Evolutionary conservation across 1,140 invertebrate species (phyloP).

Genomic region (Orchesella cincta): DNA sequence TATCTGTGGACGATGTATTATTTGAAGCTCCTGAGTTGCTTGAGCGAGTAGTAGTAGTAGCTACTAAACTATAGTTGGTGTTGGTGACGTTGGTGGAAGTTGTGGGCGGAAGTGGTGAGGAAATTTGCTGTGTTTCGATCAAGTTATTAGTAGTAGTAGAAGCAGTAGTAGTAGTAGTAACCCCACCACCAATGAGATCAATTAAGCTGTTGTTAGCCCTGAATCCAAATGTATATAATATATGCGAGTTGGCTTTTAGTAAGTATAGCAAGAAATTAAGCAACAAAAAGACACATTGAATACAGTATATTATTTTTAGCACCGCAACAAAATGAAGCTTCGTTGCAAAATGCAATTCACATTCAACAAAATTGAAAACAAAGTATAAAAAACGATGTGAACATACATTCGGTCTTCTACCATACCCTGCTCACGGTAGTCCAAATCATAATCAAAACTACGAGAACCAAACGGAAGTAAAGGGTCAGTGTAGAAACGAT

Average conservation of each 20-base stretch:
- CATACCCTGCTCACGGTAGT: not conserved
- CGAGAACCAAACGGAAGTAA: not conserved
- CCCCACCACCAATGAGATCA: conserved; percentile 1
- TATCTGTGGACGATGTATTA: not conserved
- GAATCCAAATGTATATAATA: conserved; percentile 58
- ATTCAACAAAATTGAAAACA: not conserved
- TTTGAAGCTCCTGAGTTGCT: not conserved
- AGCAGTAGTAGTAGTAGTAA: not conserved
- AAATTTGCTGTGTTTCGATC: not conserved
- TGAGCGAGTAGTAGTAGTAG: not conserved
- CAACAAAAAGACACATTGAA: conserved; percentile 29
- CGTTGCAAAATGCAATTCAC: not conserved
- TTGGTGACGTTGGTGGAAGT: not conserved
- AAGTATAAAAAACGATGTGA: not conserved
- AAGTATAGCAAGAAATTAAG: conserved; percentile 46
- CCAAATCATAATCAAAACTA: not conserved
- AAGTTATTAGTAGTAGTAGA: not conserved
- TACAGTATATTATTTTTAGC: not conserved
- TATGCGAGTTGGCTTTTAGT: conserved; percentile 50
- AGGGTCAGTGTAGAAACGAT: not conserved
- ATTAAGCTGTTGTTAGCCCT: conserved; percentile 36
- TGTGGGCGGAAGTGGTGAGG: not conserved
- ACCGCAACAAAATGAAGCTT: not conserved
- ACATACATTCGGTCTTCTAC: conserved; percentile 31
- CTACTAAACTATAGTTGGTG: no score